Base-by-base conservation (phyloP, 2,888 invertebrate species). In the Diadegma fenestrale region DNA sequence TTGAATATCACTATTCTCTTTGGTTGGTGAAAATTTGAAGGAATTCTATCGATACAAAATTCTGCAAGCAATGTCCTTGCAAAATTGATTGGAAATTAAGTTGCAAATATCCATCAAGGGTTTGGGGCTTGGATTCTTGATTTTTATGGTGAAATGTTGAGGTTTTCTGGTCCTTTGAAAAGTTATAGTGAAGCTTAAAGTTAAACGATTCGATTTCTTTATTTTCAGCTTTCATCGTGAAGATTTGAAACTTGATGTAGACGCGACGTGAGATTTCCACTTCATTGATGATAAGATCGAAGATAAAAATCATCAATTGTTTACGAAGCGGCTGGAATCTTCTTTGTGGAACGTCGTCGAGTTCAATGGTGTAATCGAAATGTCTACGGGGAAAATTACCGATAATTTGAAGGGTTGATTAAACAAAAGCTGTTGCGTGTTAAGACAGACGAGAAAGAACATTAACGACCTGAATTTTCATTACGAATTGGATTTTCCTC, bases 221-320 rank as follows among this genome's bases (percentile, higher is more conserved):
- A 33, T 71, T 71, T 71, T 51, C 71, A 71, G 71, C 33, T 71
- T 71, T 48, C n/a, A 51, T 51, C 17, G 2, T 30, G 51, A 58
- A 58, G 26, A 73, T 12, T 10, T 22, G 17, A 41, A 37, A 26
- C 37, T 54, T 73, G 19, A 58, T 58, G 22, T 17, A 58, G 6
- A 58, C 19, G 17, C 26, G 19, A 17, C 71, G 19, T 3, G 0
- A n/a, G n/a, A 43, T 1, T 8, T 19, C 43, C 26, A 66, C 30
- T 64, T 37, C 14, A 22, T 10, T 43, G 0, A 22, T 19, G 22
- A 4, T 0, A 43, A 66, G 14, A 6, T 22, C 41, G 22, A 19
- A 1, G 19, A 10, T 43, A 14, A 12, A 66, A 22, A 43, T 22
- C 14, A 66, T 41, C 5, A 0, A 10, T 64, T 64, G 8, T 41